Base-by-base conservation (phyloP, 2,113 vertebrate species). In the Phodopus roborovskii region DNA sequence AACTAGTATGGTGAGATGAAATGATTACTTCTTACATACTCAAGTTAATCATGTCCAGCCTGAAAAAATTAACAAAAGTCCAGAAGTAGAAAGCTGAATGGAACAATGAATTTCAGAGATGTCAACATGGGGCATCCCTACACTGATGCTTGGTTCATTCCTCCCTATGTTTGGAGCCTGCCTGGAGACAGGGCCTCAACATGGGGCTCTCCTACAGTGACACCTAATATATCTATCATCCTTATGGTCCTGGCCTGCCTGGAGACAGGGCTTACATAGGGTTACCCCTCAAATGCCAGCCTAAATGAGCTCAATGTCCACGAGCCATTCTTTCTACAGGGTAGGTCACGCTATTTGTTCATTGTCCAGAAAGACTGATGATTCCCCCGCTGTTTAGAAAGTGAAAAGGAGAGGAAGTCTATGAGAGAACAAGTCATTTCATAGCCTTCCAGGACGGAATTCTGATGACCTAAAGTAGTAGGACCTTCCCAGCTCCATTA, bases 141-240 rank as follows among this genome's bases (percentile, higher is more conserved):
- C 2, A 24, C n/a, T 19, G 28, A 0, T 22, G 60, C 16, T 36
- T 56, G 20, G 39, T 26, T 17, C 12, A 68, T 20, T 24, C 1
- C 45, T 26, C 9, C 78, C 26, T 39, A 19, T 77, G 48, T 45
- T 19, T 10, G 3, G 5, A 1, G 48, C 39, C 82, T 94, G 58
- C 45, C 36, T 73, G 74, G 83, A 90, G 79, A 45, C 45, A 26
- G 79, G 79, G 56, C 56, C 42, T 66, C 53, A 56, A 11, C 13
- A 56, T 81, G 28, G 64, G 66, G 88, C 50, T 15, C 53, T 12
- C 53, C 53, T 56, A 56, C 7, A 50, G 50, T 50, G 50, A 50
- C 50, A 11, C 50, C 53, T 56, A 12, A 15, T 56, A 12, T 56
- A 56, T 56, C 53, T 56, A 56, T 56, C 12, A 10, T 56, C 53